Base-by-base conservation (phyloP, 2,113 vertebrate genomes). In the Pithys albifrons region DNA sequence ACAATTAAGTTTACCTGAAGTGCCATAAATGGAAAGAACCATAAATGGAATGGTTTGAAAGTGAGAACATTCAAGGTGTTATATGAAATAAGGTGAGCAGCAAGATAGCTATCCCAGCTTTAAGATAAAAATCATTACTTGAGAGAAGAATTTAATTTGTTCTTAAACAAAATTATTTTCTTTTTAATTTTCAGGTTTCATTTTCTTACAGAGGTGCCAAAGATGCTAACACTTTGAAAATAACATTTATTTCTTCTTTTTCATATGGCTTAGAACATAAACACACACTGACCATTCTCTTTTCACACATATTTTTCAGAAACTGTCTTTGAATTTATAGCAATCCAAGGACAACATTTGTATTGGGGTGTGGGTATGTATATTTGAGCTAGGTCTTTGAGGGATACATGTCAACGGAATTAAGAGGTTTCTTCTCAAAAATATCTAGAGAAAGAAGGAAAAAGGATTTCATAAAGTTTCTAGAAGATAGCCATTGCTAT, bases 101-200 rank as follows among this genome's bases (percentile, higher is more conserved):
- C 74, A 93, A 95, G 91, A 95, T 54, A 93, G 35, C 95, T 96
- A 96, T 96, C 93, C 92, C 49, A 89, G 31, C 58, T 96, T 97
- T 96, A 96, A 96, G 91, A 93, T 91, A 95, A 96, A 98, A 97
- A 91, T 96, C 82, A 85, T 95, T 95, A 96, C 58, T 77, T 66
- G 46, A 51, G 59, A 52, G 79, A 67, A 67, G 73, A 95, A 86
- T 94, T 97, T 94, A 96, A 94, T 97, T 97, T 95, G 41, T 76
- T 94, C 74, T 93, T 86, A 96, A 95, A 94, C 73, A 22, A 12
- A 93, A 96, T 88, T 16, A 8, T 54, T 45, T 96, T 92, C 3
- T 35, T 94, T 91, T 93, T 90, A 55, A 87, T 96, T 97, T 96
- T 94, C 57, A 85, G 28, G 54, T 95, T 96, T 87, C 39, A 67